Evolutionary conservation across 2,113 vertebrate species (phyloP).

Genomic region (Corythoichthys haematopterus): DNA sequence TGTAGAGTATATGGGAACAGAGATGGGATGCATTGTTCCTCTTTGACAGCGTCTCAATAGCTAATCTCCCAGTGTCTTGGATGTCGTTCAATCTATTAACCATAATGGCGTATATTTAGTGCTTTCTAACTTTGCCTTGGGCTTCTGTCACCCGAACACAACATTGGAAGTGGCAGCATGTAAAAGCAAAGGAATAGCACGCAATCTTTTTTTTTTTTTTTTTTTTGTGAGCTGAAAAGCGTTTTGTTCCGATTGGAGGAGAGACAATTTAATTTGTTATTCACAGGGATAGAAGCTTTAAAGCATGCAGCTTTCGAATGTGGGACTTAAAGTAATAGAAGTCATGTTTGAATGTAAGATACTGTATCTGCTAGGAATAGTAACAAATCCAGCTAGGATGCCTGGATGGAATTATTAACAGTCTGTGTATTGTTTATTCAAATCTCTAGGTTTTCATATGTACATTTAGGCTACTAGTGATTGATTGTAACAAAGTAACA

Average conservation of each 20-base stretch:
- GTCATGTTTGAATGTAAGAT: constrained; percentile 17
- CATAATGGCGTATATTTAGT: constrained; percentile 70
- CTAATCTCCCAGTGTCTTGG: constrained; percentile 69
- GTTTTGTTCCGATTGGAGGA: constrained; percentile 59
- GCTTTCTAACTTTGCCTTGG: constrained; percentile 71
- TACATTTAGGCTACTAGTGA: not conserved
- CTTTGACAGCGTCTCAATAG: constrained; percentile 66
- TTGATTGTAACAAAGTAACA: no score
- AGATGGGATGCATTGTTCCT: constrained; percentile 58
- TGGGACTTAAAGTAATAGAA: constrained; percentile 22
- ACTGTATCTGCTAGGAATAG: not conserved
- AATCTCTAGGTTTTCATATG: constrained; percentile 18
- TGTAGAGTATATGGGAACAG: constrained; percentile 42
- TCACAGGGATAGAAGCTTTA: constrained; percentile 32
- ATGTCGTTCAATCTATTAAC: constrained; percentile 69
- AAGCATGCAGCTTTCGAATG: constrained; percentile 18
- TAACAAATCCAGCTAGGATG: constrained; percentile 15
- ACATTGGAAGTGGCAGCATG: constrained; percentile 59
- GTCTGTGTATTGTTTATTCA: constrained; percentile 15
- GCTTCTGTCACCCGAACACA: constrained; percentile 62
- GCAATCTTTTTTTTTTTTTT: constrained; percentile 29
- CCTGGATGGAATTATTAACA: not conserved
- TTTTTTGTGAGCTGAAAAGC: constrained; percentile 56
- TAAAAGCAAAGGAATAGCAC: constrained; percentile 46
- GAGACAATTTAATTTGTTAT: constrained; percentile 53